Percentiles rank a stretch among this genome's conserved stretches.
Evolutionary conservation across 2,113 vertebrate genomes (phyloP).

Genomic region (Xiphorhynchus elegans): DNA sequence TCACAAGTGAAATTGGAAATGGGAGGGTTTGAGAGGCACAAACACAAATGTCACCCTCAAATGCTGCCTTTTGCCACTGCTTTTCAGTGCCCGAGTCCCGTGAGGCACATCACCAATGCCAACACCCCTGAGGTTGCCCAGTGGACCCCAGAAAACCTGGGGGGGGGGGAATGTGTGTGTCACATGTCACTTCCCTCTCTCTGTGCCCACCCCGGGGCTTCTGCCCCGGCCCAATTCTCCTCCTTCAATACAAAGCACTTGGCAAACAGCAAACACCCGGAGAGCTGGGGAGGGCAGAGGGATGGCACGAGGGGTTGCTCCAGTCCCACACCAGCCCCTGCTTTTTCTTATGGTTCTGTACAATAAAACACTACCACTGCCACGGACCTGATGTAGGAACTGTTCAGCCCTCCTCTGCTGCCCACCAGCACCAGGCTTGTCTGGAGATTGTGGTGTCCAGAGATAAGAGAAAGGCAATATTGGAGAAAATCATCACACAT

Average conservation of each 20-base stretch:
- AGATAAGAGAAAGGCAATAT: not conserved
- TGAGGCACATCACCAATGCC: fast-evolving
- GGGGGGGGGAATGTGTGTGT: too few relatives aligned
- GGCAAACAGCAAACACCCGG: not conserved
- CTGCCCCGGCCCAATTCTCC: not conserved
- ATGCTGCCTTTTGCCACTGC: not conserved
- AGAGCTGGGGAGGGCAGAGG: not conserved
- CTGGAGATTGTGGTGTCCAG: not conserved
- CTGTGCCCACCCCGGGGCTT: fast-evolving
- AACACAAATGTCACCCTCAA: not conserved
- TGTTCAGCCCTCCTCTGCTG: not conserved
- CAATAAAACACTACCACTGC: not conserved
- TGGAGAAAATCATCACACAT: not conserved
- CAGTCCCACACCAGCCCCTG: not conserved
- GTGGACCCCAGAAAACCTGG: fast-evolving
- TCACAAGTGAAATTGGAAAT: not conserved
- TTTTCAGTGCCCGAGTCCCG: fast-evolving
- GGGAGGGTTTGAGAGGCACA: fast-evolving
- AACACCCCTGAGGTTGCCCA: not conserved
- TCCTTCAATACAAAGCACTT: fast-evolving
- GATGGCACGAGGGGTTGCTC: not conserved
- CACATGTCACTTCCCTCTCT: not conserved
- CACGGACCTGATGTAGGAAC: not conserved
- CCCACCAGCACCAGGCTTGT: not conserved
- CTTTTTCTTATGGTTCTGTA: not conserved